These are phyloP conservation scores for Eulacestoma nigropectus DNA, from an alignment of 2,113 vertebrate species.

Conservation along the genomic window DNA sequence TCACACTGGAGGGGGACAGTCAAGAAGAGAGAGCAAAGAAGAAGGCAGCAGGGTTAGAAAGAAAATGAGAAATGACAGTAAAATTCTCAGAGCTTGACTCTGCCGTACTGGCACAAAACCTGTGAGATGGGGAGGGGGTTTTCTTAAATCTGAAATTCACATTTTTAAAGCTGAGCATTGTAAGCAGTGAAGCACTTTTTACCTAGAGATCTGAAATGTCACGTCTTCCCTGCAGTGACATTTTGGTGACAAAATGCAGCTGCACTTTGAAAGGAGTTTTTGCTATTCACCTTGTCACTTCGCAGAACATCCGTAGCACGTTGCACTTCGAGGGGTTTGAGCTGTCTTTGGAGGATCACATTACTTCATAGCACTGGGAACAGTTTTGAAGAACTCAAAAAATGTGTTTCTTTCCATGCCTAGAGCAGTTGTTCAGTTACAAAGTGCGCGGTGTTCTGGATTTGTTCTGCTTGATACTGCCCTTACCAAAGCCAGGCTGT, in stretches of 20 bases:
- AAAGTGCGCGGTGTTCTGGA: background rate
- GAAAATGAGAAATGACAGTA: background rate
- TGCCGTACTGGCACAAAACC: background rate
- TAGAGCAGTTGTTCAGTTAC: background rate
- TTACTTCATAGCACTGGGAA: background rate
- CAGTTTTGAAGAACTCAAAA: background rate
- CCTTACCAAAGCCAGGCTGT: background rate
- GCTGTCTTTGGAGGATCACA: background rate
- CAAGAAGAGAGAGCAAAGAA: background rate
- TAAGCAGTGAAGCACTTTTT: background rate
- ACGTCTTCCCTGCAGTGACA: background rate
- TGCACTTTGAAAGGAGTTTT: background rate
- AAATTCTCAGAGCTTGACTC: background rate
- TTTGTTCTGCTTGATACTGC: background rate
- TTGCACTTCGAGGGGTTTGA: background rate
- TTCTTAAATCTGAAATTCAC: constrained; percentile 18
- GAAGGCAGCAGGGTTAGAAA: background rate
- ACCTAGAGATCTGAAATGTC: constrained; percentile 38
- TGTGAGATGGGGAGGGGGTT: background rate
- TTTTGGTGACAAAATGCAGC: constrained; percentile 50
- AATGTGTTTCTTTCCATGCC: background rate
- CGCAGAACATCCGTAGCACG: background rate
- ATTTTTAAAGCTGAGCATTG: background rate
- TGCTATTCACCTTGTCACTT: constrained; percentile 24
- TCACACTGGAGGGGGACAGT: background rate